phyloP scores from a whole-genome alignment of 2,888 invertebrate species.

The Platyscelio sp. region DNA sequence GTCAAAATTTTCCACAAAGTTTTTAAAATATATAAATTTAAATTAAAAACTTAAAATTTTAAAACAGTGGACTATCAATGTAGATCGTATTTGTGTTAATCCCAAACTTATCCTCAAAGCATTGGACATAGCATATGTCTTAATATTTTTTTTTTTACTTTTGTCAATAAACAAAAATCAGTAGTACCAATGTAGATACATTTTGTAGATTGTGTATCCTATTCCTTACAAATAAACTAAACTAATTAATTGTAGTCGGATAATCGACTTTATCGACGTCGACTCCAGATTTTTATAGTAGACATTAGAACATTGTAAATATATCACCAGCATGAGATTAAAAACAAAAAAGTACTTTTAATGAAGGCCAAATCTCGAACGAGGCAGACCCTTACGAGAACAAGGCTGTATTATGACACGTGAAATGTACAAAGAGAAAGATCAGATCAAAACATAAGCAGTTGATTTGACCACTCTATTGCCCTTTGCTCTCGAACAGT shows the following conservation, averaged over 20 bases:
- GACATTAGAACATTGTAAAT: slow-evolving; percentile 18
- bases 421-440: slow-evolving; percentile 38
- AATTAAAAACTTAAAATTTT: not conserved
- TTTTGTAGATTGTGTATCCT: slow-evolving; percentile 5
- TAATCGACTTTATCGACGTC: slow-evolving; percentile 48
- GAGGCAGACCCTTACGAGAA: slow-evolving; percentile 71
- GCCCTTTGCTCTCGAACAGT: slow-evolving; percentile 86
- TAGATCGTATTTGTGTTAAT: slow-evolving; percentile 43
- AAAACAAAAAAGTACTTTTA: slow-evolving; percentile 28
- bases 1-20: too few relatives aligned
- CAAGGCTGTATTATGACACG: slow-evolving; percentile 45
- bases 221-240: too few relatives aligned
- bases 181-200: slow-evolving; percentile 29
- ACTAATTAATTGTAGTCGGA: slow-evolving; percentile 51
- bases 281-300: slow-evolving; percentile 24
- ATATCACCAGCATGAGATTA: slow-evolving; percentile 34
- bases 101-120: slow-evolving; percentile 5
- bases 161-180: not conserved
- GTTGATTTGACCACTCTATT: slow-evolving; percentile 77
- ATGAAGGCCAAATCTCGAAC: slow-evolving; percentile 32
- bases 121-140: slow-evolving; percentile 29
- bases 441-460: slow-evolving; percentile 70
- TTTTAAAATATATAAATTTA: too few relatives aligned
- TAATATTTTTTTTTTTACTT: slow-evolving; percentile 1
- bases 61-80: slow-evolving; percentile 69